Evolutionary conservation across 2,113 vertebrate genomes (phyloP).

Genomic region (Siniperca knerii): DNA sequence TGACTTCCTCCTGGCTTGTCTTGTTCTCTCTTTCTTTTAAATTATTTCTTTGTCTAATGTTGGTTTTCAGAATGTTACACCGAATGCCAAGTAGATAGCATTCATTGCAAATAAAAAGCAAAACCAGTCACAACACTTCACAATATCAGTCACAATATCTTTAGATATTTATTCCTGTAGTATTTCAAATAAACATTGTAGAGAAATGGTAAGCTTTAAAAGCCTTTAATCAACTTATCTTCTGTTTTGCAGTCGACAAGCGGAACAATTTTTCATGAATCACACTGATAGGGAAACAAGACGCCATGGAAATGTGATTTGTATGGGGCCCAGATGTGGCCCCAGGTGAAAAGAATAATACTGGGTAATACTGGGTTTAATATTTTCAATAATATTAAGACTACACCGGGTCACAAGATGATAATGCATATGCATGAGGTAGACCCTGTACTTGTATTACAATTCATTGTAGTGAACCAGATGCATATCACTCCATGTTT

Average conservation of each 20-base stretch:
- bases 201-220: slow-evolving; percentile 35
- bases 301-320: slow-evolving; percentile 64
- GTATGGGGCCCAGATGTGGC: slow-evolving; percentile 35
- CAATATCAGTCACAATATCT: neutral
- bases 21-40: neutral
- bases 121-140: neutral
- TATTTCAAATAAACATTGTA: slow-evolving; percentile 24
- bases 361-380: slow-evolving; percentile 36
- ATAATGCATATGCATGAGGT: slow-evolving; percentile 25
- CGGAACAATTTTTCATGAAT: slow-evolving; percentile 57
- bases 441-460: slow-evolving; percentile 2
- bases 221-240: slow-evolving; percentile 63
- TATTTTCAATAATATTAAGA: slow-evolving; percentile 36
- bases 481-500: slow-evolving; percentile 7
- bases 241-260: slow-evolving; percentile 52
- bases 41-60: neutral
- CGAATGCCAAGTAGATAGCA: slow-evolving; percentile 4
- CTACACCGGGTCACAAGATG: slow-evolving; percentile 29
- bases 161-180: slow-evolving; percentile 13
- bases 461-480: neutral
- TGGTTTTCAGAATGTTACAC: neutral
- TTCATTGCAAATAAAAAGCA: slow-evolving; percentile 22
- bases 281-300: slow-evolving; percentile 54
- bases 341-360: slow-evolving; percentile 54
- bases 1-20: neutral